Conservation (phyloP, 2,113 vertebrate genomes). For the Forbesichthys papilliferus region DNA sequence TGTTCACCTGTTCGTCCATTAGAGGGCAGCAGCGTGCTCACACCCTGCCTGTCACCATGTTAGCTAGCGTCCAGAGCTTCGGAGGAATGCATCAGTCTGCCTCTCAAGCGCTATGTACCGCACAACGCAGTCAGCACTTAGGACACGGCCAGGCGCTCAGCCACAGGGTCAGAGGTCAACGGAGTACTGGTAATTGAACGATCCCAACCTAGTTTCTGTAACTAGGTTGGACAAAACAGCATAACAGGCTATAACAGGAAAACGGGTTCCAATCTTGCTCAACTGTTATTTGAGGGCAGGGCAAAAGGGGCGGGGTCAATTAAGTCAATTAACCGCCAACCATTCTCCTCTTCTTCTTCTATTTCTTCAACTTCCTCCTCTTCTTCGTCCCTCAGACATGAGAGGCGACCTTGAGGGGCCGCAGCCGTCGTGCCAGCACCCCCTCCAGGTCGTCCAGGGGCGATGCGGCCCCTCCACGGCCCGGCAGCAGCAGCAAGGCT, state of each 20-base stretch:
- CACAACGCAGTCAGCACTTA: constrained; percentile 8
- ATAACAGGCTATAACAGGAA: too few species aligned
- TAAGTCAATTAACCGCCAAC: too few species aligned
- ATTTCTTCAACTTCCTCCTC: constrained; percentile 8
- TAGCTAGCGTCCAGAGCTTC: constrained; percentile 54
- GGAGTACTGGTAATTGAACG: too few species aligned
- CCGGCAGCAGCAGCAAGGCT: constrained; percentile 81
- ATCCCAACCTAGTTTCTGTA: too few species aligned
- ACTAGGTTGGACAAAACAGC: too few species aligned
- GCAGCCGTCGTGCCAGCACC: constrained; percentile 82
- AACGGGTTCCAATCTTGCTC: background rate
- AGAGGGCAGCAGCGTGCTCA: constrained; percentile 58
- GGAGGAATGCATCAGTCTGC: constrained; percentile 13
- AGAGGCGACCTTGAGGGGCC: constrained; percentile 86
- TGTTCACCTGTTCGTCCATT: constrained; percentile 50
- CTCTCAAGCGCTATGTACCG: background rate
- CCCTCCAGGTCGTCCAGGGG: constrained; percentile 86
- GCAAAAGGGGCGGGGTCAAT: too few species aligned
- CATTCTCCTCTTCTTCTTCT: background rate
- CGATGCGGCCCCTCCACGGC: constrained; percentile 76
- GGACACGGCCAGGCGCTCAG: constrained; percentile 1
- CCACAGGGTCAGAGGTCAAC: too few species aligned
- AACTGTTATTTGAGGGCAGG: too few species aligned
- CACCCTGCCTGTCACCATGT: constrained; percentile 24
- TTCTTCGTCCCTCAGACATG: constrained; percentile 78